Base-by-base conservation (phyloP, 2,888 invertebrate species). In the Lithosia quadra region DNA sequence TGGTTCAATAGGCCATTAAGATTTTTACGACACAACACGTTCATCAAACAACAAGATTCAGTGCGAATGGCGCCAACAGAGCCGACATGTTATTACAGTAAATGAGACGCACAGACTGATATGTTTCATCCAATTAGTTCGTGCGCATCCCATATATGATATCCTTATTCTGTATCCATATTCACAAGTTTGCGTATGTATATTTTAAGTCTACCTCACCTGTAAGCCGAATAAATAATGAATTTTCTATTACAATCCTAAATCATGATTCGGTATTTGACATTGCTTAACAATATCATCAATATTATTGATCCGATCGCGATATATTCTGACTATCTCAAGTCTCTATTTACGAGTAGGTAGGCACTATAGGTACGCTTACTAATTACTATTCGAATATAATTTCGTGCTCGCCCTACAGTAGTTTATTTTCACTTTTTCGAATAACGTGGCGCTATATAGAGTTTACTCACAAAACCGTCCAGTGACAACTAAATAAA, bases 11-110 rank as follows among this genome's bases (percentile, higher is more conserved):
- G 80, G 71, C 81, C 82, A 87, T 88, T 88, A 83, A 79, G 68
- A 78, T 77, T 84, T 90, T 90, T 89, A 90, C 80, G 87, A 82
- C 71, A 67, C 59, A 75, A 74, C 78, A 70, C 68, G 77, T 77
- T 79, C 83, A 80, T 82, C 84, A 84, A 84, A 78, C 61, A 83
- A 77, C 80, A 75, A 56, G 80, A 81, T 78, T 76, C 74, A 73
- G 71, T 74, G 69, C 63, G 64, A 74, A 73, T 58, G 77, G 76
- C 75, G 80, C 74, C 71, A 74, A 72, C 63, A 65, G 64, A 74
- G 74, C 28, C 18, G 57, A 57, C 53, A 60, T 22, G 73, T 74
- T 63, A 68, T 64, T 72, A 43, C 64, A 49, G 53, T n/a, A 69
- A 56, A 39, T 56, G 62, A 75, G n/a, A n/a, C 13, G 9, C 22